A percentile compares a stretch with the other conserved stretches of the same genome.
Conservation (phyloP, 2,113 vertebrate genomes). For the Machaerirhynchus nigripectus region DNA sequence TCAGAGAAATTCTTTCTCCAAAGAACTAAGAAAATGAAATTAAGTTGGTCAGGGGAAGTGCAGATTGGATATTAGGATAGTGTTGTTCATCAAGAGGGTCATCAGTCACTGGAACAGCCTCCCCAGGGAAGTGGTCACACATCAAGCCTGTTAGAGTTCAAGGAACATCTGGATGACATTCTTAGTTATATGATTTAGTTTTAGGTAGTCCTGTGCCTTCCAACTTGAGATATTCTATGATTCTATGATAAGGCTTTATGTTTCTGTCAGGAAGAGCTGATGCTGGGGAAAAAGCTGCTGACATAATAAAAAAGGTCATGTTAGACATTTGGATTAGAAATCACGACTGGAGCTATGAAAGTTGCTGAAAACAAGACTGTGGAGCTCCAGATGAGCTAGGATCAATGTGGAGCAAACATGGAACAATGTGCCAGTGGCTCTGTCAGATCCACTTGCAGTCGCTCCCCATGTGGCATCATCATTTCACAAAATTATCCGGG, state of each 20-base stretch:
- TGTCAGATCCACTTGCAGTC: background rate
- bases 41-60: background rate
- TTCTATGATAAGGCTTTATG: background rate
- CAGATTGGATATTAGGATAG: background rate
- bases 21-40: background rate
- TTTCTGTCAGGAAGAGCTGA: background rate
- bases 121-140: background rate
- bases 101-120: background rate
- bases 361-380: background rate
- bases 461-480: fast-evolving
- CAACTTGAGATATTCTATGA: background rate
- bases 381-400: background rate
- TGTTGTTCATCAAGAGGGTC: background rate
- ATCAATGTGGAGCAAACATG: fast-evolving
- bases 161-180: background rate
- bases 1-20: background rate
- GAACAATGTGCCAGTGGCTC: background rate
- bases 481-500: background rate
- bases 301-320: background rate
- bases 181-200: background rate
- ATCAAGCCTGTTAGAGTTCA: background rate
- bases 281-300: background rate
- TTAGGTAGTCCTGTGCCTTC: background rate
- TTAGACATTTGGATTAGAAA: background rate
- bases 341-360: background rate